Evolutionary conservation across 2,113 vertebrate genomes (phyloP).

Genomic region (Gymnocephalus cernua): DNA sequence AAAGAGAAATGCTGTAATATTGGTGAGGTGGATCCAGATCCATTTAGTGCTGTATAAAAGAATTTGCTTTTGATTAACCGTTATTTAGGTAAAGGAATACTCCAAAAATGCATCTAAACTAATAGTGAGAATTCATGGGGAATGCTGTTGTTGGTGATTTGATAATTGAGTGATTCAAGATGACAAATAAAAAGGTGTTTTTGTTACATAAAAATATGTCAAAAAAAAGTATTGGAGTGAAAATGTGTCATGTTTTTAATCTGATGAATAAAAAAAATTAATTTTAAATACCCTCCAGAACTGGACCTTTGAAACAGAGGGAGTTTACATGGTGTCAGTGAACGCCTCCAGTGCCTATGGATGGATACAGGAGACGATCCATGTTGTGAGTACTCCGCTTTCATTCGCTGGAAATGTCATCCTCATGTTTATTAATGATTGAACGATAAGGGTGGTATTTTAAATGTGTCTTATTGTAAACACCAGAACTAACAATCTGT

Average conservation of each 20-base stretch:
- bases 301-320: constrained; percentile 42
- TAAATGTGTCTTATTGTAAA: neutral
- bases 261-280: neutral
- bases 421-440: neutral
- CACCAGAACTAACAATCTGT: no score
- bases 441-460: neutral
- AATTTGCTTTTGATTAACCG: neutral
- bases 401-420: neutral
- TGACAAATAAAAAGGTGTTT: neutral
- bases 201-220: neutral
- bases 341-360: constrained; percentile 23
- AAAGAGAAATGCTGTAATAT: neutral
- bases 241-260: neutral
- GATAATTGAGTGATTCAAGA: neutral
- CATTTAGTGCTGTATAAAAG: neutral
- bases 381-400: constrained; percentile 32
- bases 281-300: neutral
- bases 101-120: neutral
- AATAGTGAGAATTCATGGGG: neutral
- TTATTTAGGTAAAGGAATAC: neutral
- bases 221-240: neutral
- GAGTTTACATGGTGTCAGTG: constrained; percentile 38
- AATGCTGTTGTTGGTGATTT: neutral
- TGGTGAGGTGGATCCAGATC: neutral
- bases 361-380: constrained; percentile 39